phyloP scores from a whole-genome alignment of 2,888 invertebrate species.

The Liodrosophila aerea region DNA sequence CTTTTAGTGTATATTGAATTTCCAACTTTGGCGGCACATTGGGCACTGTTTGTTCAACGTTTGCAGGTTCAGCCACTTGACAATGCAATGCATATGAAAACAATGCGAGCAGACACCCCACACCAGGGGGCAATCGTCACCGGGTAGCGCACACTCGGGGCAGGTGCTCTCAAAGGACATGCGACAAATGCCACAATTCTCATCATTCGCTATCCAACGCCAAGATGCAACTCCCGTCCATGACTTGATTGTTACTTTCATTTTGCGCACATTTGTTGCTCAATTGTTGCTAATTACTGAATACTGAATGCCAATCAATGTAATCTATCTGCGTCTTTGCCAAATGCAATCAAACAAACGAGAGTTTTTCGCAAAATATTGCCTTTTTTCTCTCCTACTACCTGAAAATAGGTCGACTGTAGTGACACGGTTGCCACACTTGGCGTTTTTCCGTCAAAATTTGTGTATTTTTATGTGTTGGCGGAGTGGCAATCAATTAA shows the following conservation, averaged over 20 bases:
- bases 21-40: conserved; percentile 99
- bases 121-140: conserved; percentile 98
- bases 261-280: conserved; percentile 74
- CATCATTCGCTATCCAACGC: conserved; percentile 99
- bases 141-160: conserved; percentile 98
- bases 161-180: conserved; percentile 99
- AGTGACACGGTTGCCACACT: conserved; percentile 51
- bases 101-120: conserved; percentile 99
- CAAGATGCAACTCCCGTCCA: conserved; percentile 99
- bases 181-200: conserved; percentile 99
- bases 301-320: too few species aligned
- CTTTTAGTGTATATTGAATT: conserved; percentile 93
- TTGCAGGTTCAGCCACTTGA: conserved; percentile 99
- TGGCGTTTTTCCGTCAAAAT: conserved; percentile 22
- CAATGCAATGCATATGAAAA: conserved; percentile 99
- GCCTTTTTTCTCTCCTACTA: conserved; percentile 58
- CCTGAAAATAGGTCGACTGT: conserved; percentile 68
- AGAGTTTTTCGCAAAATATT: conserved; percentile 56
- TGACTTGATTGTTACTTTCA: conserved; percentile 82
- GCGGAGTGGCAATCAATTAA: too few species aligned
- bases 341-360: conserved; percentile 13
- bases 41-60: conserved; percentile 93
- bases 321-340: conserved; percentile 19
- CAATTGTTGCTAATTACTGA: conserved; percentile 33
- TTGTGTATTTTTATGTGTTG: conserved; percentile 12